A percentile compares a stretch with the other conserved stretches of the same genome.
Conservation (phyloP, 2,113 vertebrate genomes). For the Neodon shergylaensis region DNA sequence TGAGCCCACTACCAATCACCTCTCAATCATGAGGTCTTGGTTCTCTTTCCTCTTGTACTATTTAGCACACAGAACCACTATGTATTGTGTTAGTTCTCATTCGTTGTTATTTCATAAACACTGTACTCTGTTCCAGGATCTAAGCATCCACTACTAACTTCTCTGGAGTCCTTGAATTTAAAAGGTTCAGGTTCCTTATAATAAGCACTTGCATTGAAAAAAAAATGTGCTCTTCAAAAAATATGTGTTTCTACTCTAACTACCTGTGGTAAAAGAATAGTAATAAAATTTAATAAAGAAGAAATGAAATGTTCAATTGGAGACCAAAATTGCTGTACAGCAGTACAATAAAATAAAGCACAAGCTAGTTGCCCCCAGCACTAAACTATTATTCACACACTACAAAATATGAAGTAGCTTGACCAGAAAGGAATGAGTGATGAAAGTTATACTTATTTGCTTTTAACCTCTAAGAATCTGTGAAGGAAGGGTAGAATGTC, state of each 20-base stretch:
- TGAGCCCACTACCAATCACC: conserved; percentile 2
- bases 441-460: conserved; percentile 64
- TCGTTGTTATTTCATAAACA: background rate
- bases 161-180: background rate
- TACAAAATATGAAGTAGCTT: conserved; percentile 72
- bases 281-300: conserved; percentile 76
- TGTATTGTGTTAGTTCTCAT: background rate
- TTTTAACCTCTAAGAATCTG: conserved; percentile 44
- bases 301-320: conserved; percentile 77
- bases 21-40: conserved; percentile 19
- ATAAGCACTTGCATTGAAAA: conserved; percentile 32
- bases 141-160: background rate
- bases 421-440: conserved; percentile 55
- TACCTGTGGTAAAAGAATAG: conserved; percentile 71
- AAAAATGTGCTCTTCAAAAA: conserved; percentile 47
- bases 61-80: background rate
- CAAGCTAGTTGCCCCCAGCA: conserved; percentile 58
- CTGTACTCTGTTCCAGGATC: background rate
- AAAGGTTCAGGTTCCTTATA: background rate
- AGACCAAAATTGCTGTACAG: conserved; percentile 76
- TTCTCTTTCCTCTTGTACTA: conserved; percentile 24
- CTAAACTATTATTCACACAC: conserved; percentile 61
- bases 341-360: conserved; percentile 77
- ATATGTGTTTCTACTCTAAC: conserved; percentile 39
- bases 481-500: background rate